Evolutionary conservation across 2,797 vertebrate species (phyloP), one percentile per base, ranked within the genome.

Genomic region (Spinus olivaceus): DNA sequence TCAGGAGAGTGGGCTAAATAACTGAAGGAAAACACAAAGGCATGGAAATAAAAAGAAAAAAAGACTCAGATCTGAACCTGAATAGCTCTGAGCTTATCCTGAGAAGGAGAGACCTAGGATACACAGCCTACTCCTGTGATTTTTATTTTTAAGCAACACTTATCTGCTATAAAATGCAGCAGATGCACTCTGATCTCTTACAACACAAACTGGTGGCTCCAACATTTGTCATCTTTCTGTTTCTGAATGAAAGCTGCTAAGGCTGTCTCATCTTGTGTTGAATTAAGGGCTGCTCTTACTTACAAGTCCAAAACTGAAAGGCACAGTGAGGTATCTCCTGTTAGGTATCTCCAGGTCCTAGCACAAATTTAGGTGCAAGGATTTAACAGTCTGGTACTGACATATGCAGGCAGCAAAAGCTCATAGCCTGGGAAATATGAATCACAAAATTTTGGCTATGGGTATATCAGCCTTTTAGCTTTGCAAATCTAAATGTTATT

Each of bases 401-500:
- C 24, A 5, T 23, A 16, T 20, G 18, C 33, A 81, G 21, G 9
- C 3, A 69, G 63, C 9, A 56, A 65, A 88, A 64, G 21, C 46
- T 67, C 15, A 2, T n/a, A 67, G 32, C 11, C 3, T 39, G 30
- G 42, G 57, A 80, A 92, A 90, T 88, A 60, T 5, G 82, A 85
- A 61, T 80, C 50, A 54, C 59, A 88, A 84, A 85, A 65, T 42
- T 16, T 72, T 73, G 79, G 49, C 70, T 56, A 14, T 8, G 32
- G 35, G 51, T 37, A 51, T 57, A 53, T 27, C 50, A 66, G 23
- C 53, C 56, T 72, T 76, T 85, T 37, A 88, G 41, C 44, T 33
- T 39, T 69, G 44, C 30, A 78, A 90, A 91, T 7, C 18, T 24
- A 66, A 76, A 46, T 20, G 25, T 67, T 87, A 84, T 86, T 91